Evolutionary conservation across 2,888 invertebrate species (phyloP).

Genomic region (Ischnura elegans): DNA sequence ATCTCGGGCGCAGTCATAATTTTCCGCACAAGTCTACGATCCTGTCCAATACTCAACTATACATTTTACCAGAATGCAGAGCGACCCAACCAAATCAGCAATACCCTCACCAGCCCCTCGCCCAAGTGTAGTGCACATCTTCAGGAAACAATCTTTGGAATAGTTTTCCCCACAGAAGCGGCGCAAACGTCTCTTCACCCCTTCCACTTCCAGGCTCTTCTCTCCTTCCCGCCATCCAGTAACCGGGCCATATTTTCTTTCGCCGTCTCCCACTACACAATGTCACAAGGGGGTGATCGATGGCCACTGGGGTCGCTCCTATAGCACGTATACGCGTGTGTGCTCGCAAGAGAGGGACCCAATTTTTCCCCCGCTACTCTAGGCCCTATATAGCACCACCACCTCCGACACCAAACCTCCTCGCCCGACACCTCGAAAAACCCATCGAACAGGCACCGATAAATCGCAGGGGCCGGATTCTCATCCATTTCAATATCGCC

Average conservation of each 20-base stretch:
- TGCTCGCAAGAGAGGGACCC: neutral
- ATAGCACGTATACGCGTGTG: neutral
- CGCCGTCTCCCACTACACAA: neutral
- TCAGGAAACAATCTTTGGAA: neutral
- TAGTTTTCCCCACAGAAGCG: neutral
- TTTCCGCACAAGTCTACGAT: no score
- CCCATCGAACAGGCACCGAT: no score
- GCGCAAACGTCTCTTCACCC: no score
- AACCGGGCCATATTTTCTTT: neutral
- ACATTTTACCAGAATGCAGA: no score
- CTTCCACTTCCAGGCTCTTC: neutral
- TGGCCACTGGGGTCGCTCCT: neutral
- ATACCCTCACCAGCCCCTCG: neutral
- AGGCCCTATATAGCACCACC: neutral
- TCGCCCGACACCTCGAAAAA: neutral
- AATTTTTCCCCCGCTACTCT: neutral
- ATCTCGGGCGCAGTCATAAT: no score
- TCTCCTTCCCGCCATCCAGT: neutral
- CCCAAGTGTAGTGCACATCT: neutral
- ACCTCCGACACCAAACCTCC: neutral
- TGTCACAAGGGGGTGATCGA: slow-evolving; percentile 36
- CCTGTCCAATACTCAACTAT: no score
- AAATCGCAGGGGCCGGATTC: neutral
- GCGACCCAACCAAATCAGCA: no score
- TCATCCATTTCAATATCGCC: slow-evolving; percentile 40